Base-by-base conservation (phyloP, 1,140 invertebrate species). In the Melipona quadrifasciata region DNA sequence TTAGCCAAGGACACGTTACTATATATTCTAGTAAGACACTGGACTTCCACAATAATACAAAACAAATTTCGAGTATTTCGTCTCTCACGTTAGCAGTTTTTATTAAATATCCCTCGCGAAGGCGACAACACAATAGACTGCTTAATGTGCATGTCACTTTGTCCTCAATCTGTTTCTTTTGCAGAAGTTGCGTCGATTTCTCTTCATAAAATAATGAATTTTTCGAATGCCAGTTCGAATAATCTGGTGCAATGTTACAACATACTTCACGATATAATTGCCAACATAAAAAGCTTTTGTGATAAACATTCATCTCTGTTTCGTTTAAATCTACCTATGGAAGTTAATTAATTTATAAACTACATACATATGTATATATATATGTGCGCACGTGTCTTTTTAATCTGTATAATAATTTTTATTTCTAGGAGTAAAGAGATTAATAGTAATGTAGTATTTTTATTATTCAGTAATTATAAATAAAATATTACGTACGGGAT, bases 31-130 rank as follows among this genome's bases (percentile, higher is more conserved):
- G 95, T 88, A 96, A 97, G 83, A 97, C 96, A 90, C 96, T 96
- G 85, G 96, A 96, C 91, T 97, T 97, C 97, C 97, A 98, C 27
- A 97, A 96, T 65, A 98, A 93, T 71, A 96, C 95, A 58, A 98
- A 94, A 80, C 94, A 95, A 55, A 98, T 95, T 94, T 97, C 96
- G 67, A 97, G 92, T 86, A 95, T 93, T 81, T 95, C 96, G 81
- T 97, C 96, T 94, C 95, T 92, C 91, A 95, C 91, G 61, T 78
- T 88, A 57, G 91, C 96, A 92, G 93, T 96, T 95, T 95, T 97
- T 96, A 92, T 98, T 94, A 91, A 96, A 93, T 97, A 98, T 61
- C 98, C 98, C 94, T 98, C 98, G 55, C 97, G 94, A 47, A 98
- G 94, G 64, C 98, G 94, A 91, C 97, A 97, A 57, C 97, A 97